Evolutionary conservation across 1,140 invertebrate species (phyloP).

Genomic region (Listronotus bonariensis): DNA sequence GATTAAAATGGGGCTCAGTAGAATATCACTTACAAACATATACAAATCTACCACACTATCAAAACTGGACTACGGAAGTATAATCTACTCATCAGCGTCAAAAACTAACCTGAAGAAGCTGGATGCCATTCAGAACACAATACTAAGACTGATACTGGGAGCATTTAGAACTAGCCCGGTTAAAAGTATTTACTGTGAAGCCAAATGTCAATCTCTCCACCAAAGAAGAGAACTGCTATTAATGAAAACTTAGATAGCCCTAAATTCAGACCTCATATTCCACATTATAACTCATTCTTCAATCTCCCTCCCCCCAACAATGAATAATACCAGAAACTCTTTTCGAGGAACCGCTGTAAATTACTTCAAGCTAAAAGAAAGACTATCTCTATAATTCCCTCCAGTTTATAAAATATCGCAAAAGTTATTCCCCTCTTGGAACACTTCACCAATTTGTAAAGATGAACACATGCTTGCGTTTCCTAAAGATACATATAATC

Average conservation of each 20-base stretch:
- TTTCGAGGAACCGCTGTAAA: no score
- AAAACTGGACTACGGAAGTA: constrained; percentile 21
- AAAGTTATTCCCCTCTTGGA: no score
- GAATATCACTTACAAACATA: constrained; percentile 15
- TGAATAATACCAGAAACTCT: no score
- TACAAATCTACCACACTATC: constrained; percentile 21
- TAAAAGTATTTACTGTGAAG: constrained; percentile 6
- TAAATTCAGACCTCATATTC: not conserved
- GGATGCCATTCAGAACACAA: constrained; percentile 27
- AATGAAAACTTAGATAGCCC: not conserved
- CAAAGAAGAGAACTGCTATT: not conserved
- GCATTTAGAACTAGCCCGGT: constrained; percentile 22
- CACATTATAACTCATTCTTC: not conserved
- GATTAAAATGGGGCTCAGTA: constrained; percentile 15
- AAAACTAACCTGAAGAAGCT: constrained; percentile 18
- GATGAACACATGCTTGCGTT: no score
- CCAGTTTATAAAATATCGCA: no score
- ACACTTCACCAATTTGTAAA: no score
- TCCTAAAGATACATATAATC: not conserved
- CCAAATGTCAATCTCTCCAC: constrained; percentile 9
- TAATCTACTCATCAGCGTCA: constrained; percentile 16
- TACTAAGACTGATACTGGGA: constrained; percentile 17
- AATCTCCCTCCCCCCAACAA: not conserved
- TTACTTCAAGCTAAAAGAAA: no score
- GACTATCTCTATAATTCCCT: no score